These are phyloP conservation scores for Rhizoglyphus robini DNA, from an alignment of 1,140 invertebrate species.

Conservation along the genomic window DNA sequence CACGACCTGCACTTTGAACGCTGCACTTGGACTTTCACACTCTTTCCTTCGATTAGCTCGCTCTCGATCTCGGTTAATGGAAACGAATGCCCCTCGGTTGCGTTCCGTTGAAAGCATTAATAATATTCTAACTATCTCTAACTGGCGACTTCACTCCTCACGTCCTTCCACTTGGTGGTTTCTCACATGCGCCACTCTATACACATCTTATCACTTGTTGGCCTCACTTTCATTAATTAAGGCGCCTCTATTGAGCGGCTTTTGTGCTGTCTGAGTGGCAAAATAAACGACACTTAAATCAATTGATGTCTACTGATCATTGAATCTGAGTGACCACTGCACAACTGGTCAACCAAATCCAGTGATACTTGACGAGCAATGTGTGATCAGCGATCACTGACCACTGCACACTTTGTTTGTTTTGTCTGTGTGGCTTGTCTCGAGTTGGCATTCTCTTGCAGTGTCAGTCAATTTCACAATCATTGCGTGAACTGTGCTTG, in stretches of 20 bases:
- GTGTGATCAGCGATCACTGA: too few relatives aligned
- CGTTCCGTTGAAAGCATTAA: constrained; percentile 3
- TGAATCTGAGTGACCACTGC: too few relatives aligned
- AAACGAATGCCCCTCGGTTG: background rate
- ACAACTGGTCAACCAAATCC: too few relatives aligned
- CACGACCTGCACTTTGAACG: constrained; percentile 8
- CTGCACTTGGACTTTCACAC: constrained; percentile 12
- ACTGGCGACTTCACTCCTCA: background rate
- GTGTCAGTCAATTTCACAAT: background rate
- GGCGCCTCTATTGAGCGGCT: too few relatives aligned
- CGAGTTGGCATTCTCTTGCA: too few relatives aligned
- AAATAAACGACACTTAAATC: too few relatives aligned
- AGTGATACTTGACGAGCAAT: too few relatives aligned
- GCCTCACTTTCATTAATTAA: too few relatives aligned
- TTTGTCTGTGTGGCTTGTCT: background rate
- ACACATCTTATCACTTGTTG: too few relatives aligned
- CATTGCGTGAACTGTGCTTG: background rate
- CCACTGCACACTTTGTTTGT: background rate
- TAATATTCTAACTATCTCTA: constrained; percentile 8
- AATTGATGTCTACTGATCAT: too few relatives aligned
- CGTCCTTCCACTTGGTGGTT: background rate
- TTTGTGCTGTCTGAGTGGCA: too few relatives aligned
- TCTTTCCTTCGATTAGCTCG: background rate
- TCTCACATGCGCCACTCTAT: background rate
- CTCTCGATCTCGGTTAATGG: constrained; percentile 14